Percentiles rank a stretch among this genome's conserved stretches.
Conservation (phyloP, 2,113 vertebrate species). For the Phalacrocorax pelagicus region DNA sequence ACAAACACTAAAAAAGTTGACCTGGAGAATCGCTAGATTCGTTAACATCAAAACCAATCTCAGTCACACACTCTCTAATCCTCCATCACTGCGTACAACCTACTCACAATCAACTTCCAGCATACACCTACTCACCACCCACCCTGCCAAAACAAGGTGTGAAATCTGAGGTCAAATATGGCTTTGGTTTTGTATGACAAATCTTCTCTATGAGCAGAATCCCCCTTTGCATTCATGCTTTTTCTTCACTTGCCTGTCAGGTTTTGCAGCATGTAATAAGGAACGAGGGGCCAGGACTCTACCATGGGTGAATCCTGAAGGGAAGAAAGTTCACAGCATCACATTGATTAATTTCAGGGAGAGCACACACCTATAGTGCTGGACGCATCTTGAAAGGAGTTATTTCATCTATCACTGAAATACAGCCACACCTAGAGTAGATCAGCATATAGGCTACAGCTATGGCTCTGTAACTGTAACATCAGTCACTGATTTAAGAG, state of each 20-base stretch:
- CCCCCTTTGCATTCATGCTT: not conserved
- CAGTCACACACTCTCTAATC: not conserved
- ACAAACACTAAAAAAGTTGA: not conserved
- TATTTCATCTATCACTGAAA: not conserved
- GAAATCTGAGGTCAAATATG: not conserved
- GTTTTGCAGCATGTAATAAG: not conserved
- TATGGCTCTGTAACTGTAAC: not conserved
- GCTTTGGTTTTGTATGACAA: not conserved
- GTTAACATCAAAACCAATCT: not conserved
- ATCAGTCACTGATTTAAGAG: not conserved
- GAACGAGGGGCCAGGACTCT: not conserved
- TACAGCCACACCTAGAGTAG: accelerated
- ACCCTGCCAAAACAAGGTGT: not conserved
- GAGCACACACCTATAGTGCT: not conserved
- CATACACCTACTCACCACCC: not conserved
- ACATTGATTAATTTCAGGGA: not conserved
- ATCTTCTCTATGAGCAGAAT: not conserved
- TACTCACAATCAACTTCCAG: not conserved
- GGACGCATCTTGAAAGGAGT: not conserved
- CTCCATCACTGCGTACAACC: not conserved
- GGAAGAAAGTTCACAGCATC: not conserved
- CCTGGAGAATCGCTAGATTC: not conserved
- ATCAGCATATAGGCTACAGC: not conserved
- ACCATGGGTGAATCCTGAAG: not conserved
- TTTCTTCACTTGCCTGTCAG: not conserved